Percentiles rank a stretch among this genome's conserved stretches.
phyloP scores from a whole-genome alignment of 2,113 vertebrate species.

The Circaetus gallicus region DNA sequence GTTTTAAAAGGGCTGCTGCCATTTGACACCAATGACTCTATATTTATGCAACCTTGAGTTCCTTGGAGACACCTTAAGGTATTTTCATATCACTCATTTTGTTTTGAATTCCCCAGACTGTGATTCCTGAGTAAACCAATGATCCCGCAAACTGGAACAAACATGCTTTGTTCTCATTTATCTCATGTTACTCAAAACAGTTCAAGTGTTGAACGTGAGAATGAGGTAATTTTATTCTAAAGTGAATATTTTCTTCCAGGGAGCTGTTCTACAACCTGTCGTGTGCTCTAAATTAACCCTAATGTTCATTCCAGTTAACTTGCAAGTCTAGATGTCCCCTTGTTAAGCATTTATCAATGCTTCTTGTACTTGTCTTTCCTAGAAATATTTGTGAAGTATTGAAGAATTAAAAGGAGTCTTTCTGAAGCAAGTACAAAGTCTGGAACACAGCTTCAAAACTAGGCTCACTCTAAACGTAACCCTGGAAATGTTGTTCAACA shows the following conservation, averaged over 20 bases:
- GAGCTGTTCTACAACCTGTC: background rate
- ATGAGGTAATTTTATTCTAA: conserved; percentile 1
- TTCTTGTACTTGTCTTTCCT: background rate
- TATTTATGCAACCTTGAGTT: background rate
- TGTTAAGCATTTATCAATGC: conserved; percentile 8
- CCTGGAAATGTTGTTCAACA: conserved; percentile 53
- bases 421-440: conserved; percentile 20
- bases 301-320: background rate
- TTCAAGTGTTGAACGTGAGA: background rate
- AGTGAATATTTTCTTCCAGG: background rate
- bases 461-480: conserved; percentile 49
- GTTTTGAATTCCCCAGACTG: background rate
- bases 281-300: background rate
- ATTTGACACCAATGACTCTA: background rate
- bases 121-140: background rate
- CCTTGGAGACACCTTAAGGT: background rate
- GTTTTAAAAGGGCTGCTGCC: background rate
- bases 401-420: conserved; percentile 15
- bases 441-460: conserved; percentile 57
- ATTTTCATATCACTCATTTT: conserved; percentile 1
- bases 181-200: background rate
- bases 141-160: background rate
- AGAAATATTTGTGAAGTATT: background rate
- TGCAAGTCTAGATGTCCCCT: background rate
- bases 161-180: conserved; percentile 11